Evolutionary conservation across 1,140 invertebrate species (phyloP).

Genomic region (Frieseomelitta varia): DNA sequence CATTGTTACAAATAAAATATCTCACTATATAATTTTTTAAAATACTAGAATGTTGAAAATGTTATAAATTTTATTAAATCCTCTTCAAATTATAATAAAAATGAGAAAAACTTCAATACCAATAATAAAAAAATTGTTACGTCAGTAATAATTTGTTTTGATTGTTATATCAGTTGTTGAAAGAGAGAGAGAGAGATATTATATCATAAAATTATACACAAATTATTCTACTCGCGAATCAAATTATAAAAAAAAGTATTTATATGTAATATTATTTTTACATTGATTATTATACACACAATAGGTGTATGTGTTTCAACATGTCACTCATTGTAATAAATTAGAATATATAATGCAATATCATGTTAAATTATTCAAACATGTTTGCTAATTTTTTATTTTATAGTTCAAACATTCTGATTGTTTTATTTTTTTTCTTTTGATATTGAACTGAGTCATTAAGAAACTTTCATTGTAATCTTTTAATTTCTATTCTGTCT

Average conservation of each 20-base stretch:
- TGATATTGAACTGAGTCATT: background rate
- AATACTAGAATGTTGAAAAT: conserved; percentile 13
- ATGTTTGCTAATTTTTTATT: background rate
- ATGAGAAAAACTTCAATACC: background rate
- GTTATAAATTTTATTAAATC: conserved; percentile 32
- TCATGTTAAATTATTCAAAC: background rate
- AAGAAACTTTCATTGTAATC: background rate
- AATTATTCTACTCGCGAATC: background rate
- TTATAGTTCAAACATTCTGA: background rate
- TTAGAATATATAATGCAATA: background rate
- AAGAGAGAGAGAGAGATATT: too few species aligned
- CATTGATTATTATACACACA: background rate
- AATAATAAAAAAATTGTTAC: background rate
- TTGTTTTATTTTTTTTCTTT: background rate
- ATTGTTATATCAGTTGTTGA: too few species aligned
- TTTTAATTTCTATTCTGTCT: background rate
- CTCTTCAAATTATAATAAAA: background rate
- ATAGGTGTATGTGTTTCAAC: background rate
- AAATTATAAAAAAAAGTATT: background rate
- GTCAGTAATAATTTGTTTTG: too few species aligned
- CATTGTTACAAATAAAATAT: conserved; percentile 34
- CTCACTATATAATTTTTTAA: conserved; percentile 28
- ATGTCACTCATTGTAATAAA: background rate
- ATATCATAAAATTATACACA: background rate
- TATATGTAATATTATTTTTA: background rate